Evolutionary conservation across 2,888 invertebrate species (phyloP).

Genomic region (Leistus spinibarbis): DNA sequence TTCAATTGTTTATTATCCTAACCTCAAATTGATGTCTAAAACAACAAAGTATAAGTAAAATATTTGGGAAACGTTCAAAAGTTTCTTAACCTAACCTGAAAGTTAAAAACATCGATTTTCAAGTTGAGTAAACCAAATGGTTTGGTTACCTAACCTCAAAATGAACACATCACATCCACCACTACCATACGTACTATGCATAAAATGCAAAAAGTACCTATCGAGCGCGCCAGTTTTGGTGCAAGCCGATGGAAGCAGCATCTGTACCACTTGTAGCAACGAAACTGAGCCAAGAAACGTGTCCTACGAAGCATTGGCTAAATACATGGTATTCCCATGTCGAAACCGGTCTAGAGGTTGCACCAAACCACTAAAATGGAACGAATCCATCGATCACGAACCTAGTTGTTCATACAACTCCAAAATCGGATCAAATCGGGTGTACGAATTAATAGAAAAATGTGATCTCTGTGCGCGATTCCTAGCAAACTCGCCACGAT

Average conservation of each 20-base stretch:
- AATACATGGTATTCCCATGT: conserved; percentile 53
- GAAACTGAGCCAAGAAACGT: conserved; percentile 48
- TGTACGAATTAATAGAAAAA: background rate
- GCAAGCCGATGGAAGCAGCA: conserved; percentile 48
- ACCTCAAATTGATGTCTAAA: no score
- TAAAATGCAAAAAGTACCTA: conserved; percentile 50
- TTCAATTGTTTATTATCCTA: no score
- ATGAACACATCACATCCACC: conserved; percentile 43
- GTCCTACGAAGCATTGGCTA: conserved; percentile 52
- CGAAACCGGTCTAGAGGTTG: conserved; percentile 51
- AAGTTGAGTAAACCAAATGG: background rate
- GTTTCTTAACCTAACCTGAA: background rate
- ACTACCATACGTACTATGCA: conserved; percentile 48
- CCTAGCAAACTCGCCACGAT: conserved; percentile 8
- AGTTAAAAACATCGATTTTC: background rate
- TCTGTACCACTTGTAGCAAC: conserved; percentile 53
- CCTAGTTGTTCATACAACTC: conserved; percentile 48
- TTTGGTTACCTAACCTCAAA: background rate
- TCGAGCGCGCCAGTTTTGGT: conserved; percentile 53
- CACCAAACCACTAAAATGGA: conserved; percentile 48
- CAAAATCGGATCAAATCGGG: background rate
- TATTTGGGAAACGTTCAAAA: no score
- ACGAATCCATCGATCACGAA: conserved; percentile 51
- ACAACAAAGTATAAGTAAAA: no score
- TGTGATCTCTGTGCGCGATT: conserved; percentile 14